phyloP scores from a whole-genome alignment of 2,113 vertebrate genomes.

The Bambusicola thoracicus region DNA sequence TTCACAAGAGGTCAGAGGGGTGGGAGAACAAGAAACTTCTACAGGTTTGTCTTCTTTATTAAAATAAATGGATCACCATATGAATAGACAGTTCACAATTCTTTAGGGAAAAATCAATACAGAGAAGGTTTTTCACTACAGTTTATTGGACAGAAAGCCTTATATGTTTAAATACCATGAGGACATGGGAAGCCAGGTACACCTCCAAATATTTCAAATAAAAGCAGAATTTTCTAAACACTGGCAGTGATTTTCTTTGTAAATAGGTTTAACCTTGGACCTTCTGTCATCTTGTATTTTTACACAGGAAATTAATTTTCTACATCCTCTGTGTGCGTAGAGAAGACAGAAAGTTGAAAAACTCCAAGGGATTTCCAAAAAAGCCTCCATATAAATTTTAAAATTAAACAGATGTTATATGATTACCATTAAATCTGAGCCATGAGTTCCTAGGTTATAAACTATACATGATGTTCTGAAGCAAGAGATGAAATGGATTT shows the following conservation, averaged over 20 bases:
- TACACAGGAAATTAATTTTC: conserved; percentile 88
- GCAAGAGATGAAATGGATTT: conserved; percentile 72
- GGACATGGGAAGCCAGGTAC: conserved; percentile 71
- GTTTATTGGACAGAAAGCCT: conserved; percentile 62
- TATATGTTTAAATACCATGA: conserved; percentile 61
- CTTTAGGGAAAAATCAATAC: conserved; percentile 60
- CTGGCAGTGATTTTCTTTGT: conserved; percentile 78
- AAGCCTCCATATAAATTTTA: conserved; percentile 84
- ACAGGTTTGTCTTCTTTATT: conserved; percentile 64
- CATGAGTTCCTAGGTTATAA: conserved; percentile 75
- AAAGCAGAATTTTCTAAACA: conserved; percentile 76
- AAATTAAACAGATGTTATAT: conserved; percentile 89
- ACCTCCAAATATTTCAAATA: conserved; percentile 75
- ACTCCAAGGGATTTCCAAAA: conserved; percentile 78
- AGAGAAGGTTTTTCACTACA: conserved; percentile 36
- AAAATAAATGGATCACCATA: conserved; percentile 63
- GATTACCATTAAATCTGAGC: conserved; percentile 83
- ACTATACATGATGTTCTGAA: conserved; percentile 74
- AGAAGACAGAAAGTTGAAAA: conserved; percentile 76
- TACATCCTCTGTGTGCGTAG: conserved; percentile 73
- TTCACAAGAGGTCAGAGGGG: conserved; percentile 34
- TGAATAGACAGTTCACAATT: conserved; percentile 70
- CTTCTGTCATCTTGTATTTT: conserved; percentile 84
- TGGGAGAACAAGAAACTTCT: conserved; percentile 50
- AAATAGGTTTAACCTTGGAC: conserved; percentile 84